Evolutionary conservation across 1,140 invertebrate species (phyloP).

Genomic region (Pachypeltis micranthus): DNA sequence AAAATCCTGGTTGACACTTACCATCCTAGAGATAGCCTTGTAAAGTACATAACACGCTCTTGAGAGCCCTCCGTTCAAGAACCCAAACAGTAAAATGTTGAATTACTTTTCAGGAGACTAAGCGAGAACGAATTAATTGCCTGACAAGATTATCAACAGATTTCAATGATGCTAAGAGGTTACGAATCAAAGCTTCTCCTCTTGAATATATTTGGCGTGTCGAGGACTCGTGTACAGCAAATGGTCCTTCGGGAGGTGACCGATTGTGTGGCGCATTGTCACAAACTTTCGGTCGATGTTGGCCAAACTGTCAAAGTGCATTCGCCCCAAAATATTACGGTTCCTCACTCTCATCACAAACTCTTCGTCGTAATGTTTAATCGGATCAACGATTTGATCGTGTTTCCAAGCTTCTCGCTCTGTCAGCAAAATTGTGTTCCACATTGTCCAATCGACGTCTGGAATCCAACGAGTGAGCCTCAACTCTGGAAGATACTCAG

Average conservation of each 20-base stretch:
- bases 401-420: slow-evolving; percentile 5
- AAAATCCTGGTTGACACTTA: too few species aligned
- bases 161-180: too few species aligned
- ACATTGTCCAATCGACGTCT: slow-evolving; percentile 8
- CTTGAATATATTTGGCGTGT: too few species aligned
- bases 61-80: too few species aligned
- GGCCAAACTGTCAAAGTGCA: not conserved
- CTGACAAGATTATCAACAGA: too few species aligned
- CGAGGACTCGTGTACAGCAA: too few species aligned
- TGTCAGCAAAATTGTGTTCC: slow-evolving; percentile 9
- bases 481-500: slow-evolving; percentile 5
- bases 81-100: too few species aligned
- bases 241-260: not conserved
- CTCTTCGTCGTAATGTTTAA: not conserved
- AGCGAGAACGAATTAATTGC: too few species aligned
- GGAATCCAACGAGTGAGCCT: slow-evolving; percentile 1
- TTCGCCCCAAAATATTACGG: not conserved
- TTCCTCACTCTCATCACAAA: not conserved
- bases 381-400: not conserved
- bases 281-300: not conserved
- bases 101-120: too few species aligned
- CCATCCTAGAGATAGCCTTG: too few species aligned
- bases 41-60: too few species aligned
- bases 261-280: not conserved
- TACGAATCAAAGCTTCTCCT: too few species aligned